Evolutionary conservation across 2,797 vertebrate species (phyloP).

Genomic region (Zenarchopterus dispar): DNA sequence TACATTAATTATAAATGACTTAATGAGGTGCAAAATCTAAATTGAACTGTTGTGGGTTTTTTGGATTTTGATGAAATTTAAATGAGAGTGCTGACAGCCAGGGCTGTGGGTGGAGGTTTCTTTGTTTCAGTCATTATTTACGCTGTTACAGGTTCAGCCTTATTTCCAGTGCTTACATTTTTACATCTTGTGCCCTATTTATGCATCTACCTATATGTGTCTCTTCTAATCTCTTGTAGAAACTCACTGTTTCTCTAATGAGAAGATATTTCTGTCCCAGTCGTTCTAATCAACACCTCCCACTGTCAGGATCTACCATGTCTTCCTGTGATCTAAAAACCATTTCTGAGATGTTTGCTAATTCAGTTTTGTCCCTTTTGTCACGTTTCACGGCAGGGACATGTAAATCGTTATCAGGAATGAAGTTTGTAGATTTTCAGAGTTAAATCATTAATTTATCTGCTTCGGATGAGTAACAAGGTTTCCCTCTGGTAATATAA

Average conservation of each 20-base stretch:
- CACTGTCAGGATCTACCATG: not conserved
- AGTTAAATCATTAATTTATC: not conserved
- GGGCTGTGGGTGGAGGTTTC: slow-evolving; percentile 19
- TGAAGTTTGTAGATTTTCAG: not conserved
- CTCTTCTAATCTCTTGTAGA: not conserved
- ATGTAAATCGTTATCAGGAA: not conserved
- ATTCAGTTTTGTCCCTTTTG: slow-evolving; percentile 4
- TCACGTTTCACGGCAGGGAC: not conserved
- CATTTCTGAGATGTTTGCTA: not conserved
- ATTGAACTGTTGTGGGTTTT: slow-evolving; percentile 73
- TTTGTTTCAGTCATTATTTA: slow-evolving; percentile 5
- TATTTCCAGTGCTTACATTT: not conserved
- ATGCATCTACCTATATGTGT: not conserved
- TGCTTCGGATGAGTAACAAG: too few species aligned
- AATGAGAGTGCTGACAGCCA: slow-evolving; percentile 48
- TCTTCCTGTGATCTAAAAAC: not conserved
- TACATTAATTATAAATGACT: slow-evolving; percentile 82
- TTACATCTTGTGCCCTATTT: not conserved
- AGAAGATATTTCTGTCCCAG: not conserved
- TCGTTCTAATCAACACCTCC: slow-evolving; percentile 17
- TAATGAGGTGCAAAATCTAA: slow-evolving; percentile 79
- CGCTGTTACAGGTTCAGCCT: not conserved
- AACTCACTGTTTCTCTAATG: slow-evolving; percentile 1
- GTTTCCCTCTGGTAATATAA: too few species aligned
- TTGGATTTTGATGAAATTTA: slow-evolving; percentile 68